Conservation (phyloP, 2,113 vertebrate species). For the Cyanoramphus novaezelandiae region DNA sequence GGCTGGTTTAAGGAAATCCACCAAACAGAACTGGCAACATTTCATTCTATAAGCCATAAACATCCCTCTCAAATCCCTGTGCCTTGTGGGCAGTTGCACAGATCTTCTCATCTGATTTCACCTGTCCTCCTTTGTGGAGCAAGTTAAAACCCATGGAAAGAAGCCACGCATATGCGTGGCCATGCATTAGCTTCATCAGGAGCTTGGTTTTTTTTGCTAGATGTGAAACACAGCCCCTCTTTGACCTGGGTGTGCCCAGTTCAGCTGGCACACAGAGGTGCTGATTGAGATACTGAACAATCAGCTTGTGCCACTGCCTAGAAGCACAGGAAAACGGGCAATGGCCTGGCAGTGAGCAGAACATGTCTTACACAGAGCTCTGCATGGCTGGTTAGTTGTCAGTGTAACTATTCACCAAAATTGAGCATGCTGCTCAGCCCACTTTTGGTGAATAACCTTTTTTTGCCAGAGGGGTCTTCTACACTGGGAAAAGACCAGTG, state of each 20-base stretch:
- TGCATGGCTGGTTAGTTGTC: neutral
- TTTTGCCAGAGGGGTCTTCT: neutral
- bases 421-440: neutral
- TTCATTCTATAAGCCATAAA: neutral
- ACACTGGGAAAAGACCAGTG: neutral
- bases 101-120: neutral
- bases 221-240: neutral
- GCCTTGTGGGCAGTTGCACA: neutral
- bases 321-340: neutral
- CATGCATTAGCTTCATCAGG: neutral
- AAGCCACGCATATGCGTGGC: rapidly evolving
- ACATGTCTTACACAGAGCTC: neutral
- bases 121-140: neutral
- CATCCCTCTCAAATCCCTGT: neutral
- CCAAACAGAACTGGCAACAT: neutral
- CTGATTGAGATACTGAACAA: neutral
- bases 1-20: neutral
- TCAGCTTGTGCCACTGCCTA: neutral
- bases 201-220: neutral
- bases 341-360: neutral
- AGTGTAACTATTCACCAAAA: neutral
- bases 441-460: neutral
- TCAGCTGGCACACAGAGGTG: neutral
- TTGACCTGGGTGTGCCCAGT: neutral
- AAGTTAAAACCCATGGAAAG: neutral